phyloP scores from a whole-genome alignment of 2,113 vertebrate species.

The Chaetura pelagica region DNA sequence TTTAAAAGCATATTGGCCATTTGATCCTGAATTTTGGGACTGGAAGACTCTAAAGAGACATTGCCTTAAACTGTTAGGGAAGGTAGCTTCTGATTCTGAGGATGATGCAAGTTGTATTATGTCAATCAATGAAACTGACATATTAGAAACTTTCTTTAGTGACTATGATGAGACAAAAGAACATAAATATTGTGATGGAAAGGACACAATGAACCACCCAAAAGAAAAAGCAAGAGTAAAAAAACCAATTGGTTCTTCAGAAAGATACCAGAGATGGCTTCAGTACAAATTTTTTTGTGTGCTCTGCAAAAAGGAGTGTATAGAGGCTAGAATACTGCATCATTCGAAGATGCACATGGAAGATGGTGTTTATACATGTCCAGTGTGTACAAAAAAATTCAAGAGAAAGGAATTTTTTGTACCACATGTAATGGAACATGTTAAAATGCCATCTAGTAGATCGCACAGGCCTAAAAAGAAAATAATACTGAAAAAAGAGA shows the following conservation, averaged over 20 bases:
- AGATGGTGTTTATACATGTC: slow-evolving; percentile 87
- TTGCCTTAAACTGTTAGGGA: slow-evolving; percentile 88
- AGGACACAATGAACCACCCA: slow-evolving; percentile 62
- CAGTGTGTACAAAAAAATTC: slow-evolving; percentile 90
- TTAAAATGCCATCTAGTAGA: slow-evolving; percentile 83
- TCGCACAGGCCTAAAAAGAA: slow-evolving; percentile 75
- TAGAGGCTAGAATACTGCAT: slow-evolving; percentile 88
- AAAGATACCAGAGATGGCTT: slow-evolving; percentile 84
- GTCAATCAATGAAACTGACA: slow-evolving; percentile 77
- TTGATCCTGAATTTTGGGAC: slow-evolving; percentile 99
- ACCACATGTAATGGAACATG: slow-evolving; percentile 89
- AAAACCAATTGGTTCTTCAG: slow-evolving; percentile 80
- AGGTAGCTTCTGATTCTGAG: slow-evolving; percentile 85
- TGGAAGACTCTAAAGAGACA: slow-evolving; percentile 96
- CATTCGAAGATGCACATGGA: slow-evolving; percentile 94
- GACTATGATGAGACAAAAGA: slow-evolving; percentile 77
- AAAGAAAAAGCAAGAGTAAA: slow-evolving; percentile 79
- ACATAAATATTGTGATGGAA: slow-evolving; percentile 66
- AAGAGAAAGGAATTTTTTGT: slow-evolving; percentile 88
- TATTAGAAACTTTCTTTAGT: slow-evolving; percentile 78
- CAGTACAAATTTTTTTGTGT: slow-evolving; percentile 90
- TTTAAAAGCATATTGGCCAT: slow-evolving; percentile 96
- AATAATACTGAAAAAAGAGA: slow-evolving; percentile 76
- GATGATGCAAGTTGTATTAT: slow-evolving; percentile 80
- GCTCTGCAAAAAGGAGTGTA: slow-evolving; percentile 90